These are phyloP conservation scores for Pandemis corylana DNA, from an alignment of 2,888 invertebrate species.

Conservation along the genomic window DNA sequence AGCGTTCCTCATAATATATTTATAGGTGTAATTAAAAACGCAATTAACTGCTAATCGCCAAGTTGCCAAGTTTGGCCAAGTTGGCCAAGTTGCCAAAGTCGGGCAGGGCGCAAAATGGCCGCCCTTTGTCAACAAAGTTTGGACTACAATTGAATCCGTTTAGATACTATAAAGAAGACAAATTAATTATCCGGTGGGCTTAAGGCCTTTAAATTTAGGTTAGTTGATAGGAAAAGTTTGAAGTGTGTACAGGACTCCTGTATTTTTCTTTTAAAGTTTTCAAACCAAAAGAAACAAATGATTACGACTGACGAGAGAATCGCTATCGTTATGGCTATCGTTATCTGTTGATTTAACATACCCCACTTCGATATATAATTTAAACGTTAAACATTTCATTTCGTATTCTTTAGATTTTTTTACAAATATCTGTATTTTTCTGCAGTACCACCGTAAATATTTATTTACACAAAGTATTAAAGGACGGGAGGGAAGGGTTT, in stretches of 20 bases:
- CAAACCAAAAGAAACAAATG: neutral
- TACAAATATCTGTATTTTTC: no score
- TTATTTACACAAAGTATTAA: no score
- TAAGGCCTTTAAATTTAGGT: neutral
- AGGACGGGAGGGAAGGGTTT: no score
- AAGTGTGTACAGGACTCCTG: no score
- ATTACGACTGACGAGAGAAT: no score
- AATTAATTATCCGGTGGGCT: constrained; percentile 37
- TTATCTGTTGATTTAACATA: no score
- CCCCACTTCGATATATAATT: no score
- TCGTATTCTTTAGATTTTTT: no score
- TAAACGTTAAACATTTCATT: no score
- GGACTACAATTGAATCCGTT: constrained; percentile 38
- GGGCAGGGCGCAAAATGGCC: constrained; percentile 15
- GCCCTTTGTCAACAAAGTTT: constrained; percentile 33
- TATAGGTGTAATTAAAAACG: constrained; percentile 35
- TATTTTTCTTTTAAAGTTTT: neutral
- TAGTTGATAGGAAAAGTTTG: neutral
- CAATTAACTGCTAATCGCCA: constrained; percentile 33
- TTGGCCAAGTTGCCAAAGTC: constrained; percentile 4
- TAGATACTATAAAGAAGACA: constrained; percentile 28
- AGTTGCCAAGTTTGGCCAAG: constrained; percentile 30
- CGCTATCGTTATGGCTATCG: no score
- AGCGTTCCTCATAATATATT: constrained; percentile 25
- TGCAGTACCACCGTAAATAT: no score